Evolutionary conservation across 2,888 invertebrate species (phyloP), one percentile per base, ranked within the genome.

Genomic region (Muschampia plurimacula): DNA sequence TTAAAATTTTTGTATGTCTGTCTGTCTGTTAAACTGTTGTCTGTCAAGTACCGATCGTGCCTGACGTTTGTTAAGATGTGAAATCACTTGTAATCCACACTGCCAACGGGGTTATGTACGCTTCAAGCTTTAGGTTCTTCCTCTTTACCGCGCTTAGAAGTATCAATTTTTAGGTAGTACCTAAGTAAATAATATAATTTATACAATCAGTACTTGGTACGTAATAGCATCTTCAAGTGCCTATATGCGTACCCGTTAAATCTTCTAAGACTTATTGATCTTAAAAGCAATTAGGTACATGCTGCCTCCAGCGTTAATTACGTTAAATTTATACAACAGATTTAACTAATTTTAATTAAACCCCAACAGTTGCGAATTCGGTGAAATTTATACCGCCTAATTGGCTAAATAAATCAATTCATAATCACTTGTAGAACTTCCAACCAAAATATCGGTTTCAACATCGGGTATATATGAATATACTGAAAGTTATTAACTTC

Each of bases 231-330:
- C 10, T 28, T 57, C 7, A 52, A 15, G n/a, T 52, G 15, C 15
- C 4, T 15, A 52, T 39, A 39, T 39, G 39, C 4, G 5, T 15
- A 52, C 15, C 15, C 15, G 63, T 64, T 69, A 73, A 74, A 73
- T 76, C 71, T 73, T 63, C 22, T 57, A 73, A 69, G 60, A 69
- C 22, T 76, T 22, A 76, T 75, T 75, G 74, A 76, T 76, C 69
- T 59, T 63, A 60, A 72, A 74, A 76, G 76, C 75, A 76, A 76
- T 76, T 76, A 76, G 63, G 67, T 64, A 64, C 73, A 71, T 65
- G 60, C 64, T 57, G 63, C 72, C 75, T 70, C 44, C 67, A 59
- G 75, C 74, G 74, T 66, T 75, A 75, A 76, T 76, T 68, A 72
- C 72, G 74, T 67, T 74, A 69, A 76, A 73, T 67, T 52, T 22